These are phyloP conservation scores for Lasioglossum pauxillum DNA, from an alignment of 2,888 invertebrate species.

Conservation along the genomic window DNA sequence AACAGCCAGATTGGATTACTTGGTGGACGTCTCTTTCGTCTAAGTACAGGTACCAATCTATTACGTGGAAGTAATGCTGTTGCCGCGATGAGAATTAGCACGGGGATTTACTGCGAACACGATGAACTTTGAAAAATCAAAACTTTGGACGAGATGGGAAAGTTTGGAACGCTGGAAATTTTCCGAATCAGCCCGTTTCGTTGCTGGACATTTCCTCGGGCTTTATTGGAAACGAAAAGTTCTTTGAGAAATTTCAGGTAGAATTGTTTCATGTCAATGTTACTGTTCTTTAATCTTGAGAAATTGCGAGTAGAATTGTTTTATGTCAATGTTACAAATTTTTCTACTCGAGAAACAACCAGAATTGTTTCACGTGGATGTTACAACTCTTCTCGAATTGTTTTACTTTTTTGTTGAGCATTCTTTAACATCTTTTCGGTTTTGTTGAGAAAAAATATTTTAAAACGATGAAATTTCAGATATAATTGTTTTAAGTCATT, in stretches of 20 bases:
- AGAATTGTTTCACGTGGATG: no score
- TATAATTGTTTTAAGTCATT: no score
- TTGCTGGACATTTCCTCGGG: background rate
- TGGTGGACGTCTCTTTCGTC: background rate
- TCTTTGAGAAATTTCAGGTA: background rate
- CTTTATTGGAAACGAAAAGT: background rate
- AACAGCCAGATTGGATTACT: slow-evolving; percentile 45
- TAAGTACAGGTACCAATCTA: slow-evolving; percentile 15
- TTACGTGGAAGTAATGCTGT: slow-evolving; percentile 10
- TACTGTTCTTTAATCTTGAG: background rate
- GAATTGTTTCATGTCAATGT: background rate
- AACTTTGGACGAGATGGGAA: background rate
- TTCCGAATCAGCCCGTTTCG: background rate
- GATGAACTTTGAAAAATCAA: background rate
- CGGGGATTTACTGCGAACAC: background rate
- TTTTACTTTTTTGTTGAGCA: no score
- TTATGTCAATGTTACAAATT: background rate
- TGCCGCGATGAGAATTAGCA: background rate
- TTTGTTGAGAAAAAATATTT: no score
- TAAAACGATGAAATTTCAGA: no score
- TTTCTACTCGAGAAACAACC: no score
- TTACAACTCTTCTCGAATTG: no score
- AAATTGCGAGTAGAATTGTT: background rate
- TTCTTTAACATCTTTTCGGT: no score
- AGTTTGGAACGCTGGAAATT: background rate